These are phyloP conservation scores for Rotaria socialis DNA, from an alignment of 2,888 invertebrate genomes.

Conservation along the genomic window DNA sequence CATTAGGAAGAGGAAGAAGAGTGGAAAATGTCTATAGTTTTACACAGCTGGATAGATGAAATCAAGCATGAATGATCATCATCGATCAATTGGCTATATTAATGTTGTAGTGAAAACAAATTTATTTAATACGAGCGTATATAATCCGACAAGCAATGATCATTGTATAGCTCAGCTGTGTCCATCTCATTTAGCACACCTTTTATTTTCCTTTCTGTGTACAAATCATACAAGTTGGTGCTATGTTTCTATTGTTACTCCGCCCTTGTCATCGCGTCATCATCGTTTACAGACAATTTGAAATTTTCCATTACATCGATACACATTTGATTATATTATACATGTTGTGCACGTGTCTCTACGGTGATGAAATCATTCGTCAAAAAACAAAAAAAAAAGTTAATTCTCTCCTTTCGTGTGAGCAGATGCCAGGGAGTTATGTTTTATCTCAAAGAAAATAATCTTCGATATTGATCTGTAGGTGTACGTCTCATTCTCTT, in stretches of 20 bases:
- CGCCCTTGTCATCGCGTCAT: constrained; percentile 11
- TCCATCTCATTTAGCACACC: not conserved
- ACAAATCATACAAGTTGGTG: not conserved
- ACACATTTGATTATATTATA: not conserved
- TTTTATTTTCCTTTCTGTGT: not conserved
- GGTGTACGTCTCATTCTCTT: not conserved
- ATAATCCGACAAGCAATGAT: constrained; percentile 1
- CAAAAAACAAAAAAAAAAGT: not conserved
- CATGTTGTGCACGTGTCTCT: not conserved
- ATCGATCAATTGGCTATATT: constrained; percentile 11
- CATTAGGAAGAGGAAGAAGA: not conserved
- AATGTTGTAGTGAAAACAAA: not conserved
- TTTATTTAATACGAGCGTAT: not conserved
- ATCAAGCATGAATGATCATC: not conserved
- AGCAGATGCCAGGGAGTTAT: constrained; percentile 24
- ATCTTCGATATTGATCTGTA: constrained; percentile 24
- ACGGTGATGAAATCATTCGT: constrained; percentile 17
- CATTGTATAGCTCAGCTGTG: constrained; percentile 5
- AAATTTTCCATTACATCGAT: constrained; percentile 26
- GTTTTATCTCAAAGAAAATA: constrained; percentile 31
- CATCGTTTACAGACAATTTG: constrained; percentile 35
- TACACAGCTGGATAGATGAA: constrained; percentile 19
- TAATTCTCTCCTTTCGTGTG: constrained; percentile 5
- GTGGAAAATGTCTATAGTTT: too few species aligned
- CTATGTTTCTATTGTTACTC: constrained; percentile 8